Base-by-base conservation (phyloP, 2,113 vertebrate species). In the Tragelaphus buxtoni region DNA sequence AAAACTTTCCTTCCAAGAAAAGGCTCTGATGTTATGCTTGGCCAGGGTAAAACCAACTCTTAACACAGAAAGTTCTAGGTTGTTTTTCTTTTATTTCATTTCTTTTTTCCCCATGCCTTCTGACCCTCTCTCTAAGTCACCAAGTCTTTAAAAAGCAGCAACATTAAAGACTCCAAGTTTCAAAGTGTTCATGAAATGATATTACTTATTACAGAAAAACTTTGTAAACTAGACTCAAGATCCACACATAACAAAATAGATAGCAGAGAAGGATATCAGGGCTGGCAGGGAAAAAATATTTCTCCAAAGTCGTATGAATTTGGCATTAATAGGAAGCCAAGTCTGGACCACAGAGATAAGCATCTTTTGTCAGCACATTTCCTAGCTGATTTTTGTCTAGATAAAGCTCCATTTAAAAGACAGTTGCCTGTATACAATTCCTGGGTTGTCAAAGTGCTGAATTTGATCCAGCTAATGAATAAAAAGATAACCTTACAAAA, bases 301-400 rank as follows among this genome's bases (percentile, higher is more conserved):
- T 94, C 91, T 94, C 85, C 30, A 24, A 77, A 96, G 65, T 79
- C 55, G 61, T 77, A 88, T 86, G 93, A 94, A 94, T 91, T 88
- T 97, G 51, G 96, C 96, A 95, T 94, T 94, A 89, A 95, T 12
- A 80, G n/a, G 93, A 81, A 96, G 96, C 93, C 96, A 97, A 92
- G 61, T 69, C 58, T 18, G 81, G 39, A 81, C 13, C 69, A 14
- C 69, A 79, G 85, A 91, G 88, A 97, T 74, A 97, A 61, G 69
- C 88, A 91, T 42, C 93, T 94, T 95, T 61, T 97, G 93, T 97
- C 84, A 53, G 79, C 1, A 11, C 20, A 60, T 61, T 82, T 91
- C 86, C 79, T 58, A 82, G 69, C 55, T 77, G 89, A 61, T 58
- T 94, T 97, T 96, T 61, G 80, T 60, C 1, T 1, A 94, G 93